These are phyloP conservation scores for Coenonympha arcania DNA, from an alignment of 2,888 invertebrate species.

Conservation along the genomic window DNA sequence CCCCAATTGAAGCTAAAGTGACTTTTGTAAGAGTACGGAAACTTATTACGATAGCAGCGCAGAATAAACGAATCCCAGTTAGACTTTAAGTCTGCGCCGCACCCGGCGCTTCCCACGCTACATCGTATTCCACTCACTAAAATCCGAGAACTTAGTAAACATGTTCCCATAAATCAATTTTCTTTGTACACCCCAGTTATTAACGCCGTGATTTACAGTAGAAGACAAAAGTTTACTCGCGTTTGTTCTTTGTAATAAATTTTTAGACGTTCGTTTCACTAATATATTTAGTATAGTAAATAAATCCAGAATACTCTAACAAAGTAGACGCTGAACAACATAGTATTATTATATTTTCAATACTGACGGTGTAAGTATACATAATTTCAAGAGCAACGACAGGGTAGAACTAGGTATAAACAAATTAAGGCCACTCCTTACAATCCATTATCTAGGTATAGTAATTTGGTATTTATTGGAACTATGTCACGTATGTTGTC, in stretches of 20 bases:
- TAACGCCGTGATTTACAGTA: conserved; percentile 36
- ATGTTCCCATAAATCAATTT: conserved; percentile 61
- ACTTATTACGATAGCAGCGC: conserved; percentile 27
- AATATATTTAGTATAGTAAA: no score
- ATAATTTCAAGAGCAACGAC: no score
- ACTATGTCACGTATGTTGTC: background rate
- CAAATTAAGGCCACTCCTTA: background rate
- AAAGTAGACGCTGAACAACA: no score
- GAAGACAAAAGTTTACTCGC: conserved; percentile 11
- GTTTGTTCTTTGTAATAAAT: conserved; percentile 10
- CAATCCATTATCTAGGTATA: background rate
- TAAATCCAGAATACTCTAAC: no score
- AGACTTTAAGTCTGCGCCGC: conserved; percentile 28
- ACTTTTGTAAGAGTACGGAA: conserved; percentile 22
- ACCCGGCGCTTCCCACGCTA: conserved; percentile 31
- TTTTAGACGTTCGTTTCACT: background rate
- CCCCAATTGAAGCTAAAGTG: conserved; percentile 15
- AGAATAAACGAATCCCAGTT: conserved; percentile 29
- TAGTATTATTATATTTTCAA: no score
- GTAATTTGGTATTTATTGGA: background rate
- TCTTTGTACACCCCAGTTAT: conserved; percentile 54
- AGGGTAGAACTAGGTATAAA: no score
- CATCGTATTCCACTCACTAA: conserved; percentile 48
- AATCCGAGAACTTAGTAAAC: conserved; percentile 54
- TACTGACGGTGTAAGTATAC: no score